Base-by-base conservation (phyloP, 2,888 invertebrate species). In the Drosophila tanythrix region DNA sequence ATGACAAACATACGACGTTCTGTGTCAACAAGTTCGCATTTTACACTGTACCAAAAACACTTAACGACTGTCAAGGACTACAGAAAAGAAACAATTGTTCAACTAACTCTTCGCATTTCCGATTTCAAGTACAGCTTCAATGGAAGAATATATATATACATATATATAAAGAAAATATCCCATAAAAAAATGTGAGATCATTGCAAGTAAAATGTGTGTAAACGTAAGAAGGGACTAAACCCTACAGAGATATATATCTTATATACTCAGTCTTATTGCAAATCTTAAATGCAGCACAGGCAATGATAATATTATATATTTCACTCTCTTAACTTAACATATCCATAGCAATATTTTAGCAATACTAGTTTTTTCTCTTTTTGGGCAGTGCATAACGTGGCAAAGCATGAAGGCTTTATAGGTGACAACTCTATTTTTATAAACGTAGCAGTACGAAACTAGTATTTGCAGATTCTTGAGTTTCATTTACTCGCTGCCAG, bases 11-110 rank as follows among this genome's bases (percentile, higher is more conserved):
- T 74, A 77, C 70, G 76, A 65, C 62, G 72, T 63, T 70, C 71
- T 76, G 62, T 83, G 79, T 88, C 89, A 90, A 90, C 90, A 87
- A 87, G 88, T 83, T 82, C 58, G 70, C 79, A 67, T 43, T 53
- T 15, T 79, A 75, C 82, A 82, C 82, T 81, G 70, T n/a, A 8
- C 36, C 21, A 36, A 68, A 36, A 68, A 48, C 40, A 56, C n/a
- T 40, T 43, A 40, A 29, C 33, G 2, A n/a, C 50, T 1, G 5
- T 27, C 48, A 27, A n/a, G 25, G 8, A 25, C 15, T 15, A 46
- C 0, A 15, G 13, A 31, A 52, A n/a, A 25, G 8, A 60, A 29
- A n/a, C 51, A n/a, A 15, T n/a, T 40, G 27, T 38, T 21, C 8
- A 21, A 38, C 27, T 56, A 8, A 3, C 3, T 55, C 18, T 27